Percentiles rank a stretch among this genome's conserved stretches.
Evolutionary conservation across 2,113 vertebrate species (phyloP).

Genomic region (Ovis canadensis): DNA sequence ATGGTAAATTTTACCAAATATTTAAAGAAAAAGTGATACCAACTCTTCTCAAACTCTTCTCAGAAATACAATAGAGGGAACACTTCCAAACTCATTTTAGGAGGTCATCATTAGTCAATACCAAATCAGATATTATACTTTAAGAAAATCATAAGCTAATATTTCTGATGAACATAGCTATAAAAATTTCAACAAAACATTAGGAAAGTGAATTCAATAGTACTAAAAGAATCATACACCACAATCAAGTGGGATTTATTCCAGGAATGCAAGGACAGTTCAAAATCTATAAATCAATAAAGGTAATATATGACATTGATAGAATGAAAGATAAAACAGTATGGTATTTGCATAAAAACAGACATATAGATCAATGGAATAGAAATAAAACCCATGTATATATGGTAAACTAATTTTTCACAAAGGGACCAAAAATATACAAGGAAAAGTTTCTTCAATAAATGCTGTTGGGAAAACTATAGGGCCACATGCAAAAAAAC

Average conservation of each 20-base stretch:
- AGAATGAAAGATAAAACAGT: neutral
- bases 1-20: neutral
- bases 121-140: neutral
- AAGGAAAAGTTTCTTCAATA: neutral
- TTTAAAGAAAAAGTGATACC: neutral
- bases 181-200: neutral
- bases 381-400: neutral
- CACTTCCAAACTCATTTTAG: neutral
- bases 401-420: neutral
- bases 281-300: neutral
- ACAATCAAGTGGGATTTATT: neutral
- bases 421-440: neutral
- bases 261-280: neutral
- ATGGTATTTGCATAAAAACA: neutral
- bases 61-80: neutral
- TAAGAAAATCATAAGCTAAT: neutral
- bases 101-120: neutral
- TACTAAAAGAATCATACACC: neutral
- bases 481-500: neutral
- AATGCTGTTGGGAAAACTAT: neutral
- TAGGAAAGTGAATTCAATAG: neutral
- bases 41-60: neutral
- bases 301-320: neutral
- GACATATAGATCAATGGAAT: neutral
- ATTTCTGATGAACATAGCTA: neutral